A percentile compares a stretch with the other conserved stretches of the same genome.
phyloP scores from a whole-genome alignment of 2,113 vertebrate genomes.

The Labeo catla region DNA sequence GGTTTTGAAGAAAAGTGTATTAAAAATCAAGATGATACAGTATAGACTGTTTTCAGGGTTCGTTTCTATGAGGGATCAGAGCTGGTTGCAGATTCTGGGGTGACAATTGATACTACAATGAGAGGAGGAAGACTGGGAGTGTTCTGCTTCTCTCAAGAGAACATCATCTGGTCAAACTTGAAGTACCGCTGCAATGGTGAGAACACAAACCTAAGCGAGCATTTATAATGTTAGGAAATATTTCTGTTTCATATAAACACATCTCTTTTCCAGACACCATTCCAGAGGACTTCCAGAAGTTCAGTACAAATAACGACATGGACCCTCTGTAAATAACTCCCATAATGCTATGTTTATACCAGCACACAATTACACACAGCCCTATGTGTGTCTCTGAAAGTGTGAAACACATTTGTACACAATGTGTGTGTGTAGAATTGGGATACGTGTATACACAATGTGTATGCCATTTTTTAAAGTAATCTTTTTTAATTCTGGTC shows the following conservation, averaged over 20 bases:
- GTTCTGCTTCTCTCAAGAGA: constrained; percentile 99
- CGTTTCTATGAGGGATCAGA: constrained; percentile 95
- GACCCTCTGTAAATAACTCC: constrained; percentile 66
- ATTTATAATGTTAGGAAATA: background rate
- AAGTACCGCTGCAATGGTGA: constrained; percentile 98
- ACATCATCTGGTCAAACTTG: constrained; percentile 99
- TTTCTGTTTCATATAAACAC: background rate
- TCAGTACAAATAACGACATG: constrained; percentile 69
- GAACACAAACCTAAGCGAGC: background rate
- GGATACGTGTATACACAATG: constrained; percentile 51
- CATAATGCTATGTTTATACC: constrained; percentile 14
- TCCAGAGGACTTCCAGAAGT: constrained; percentile 80
- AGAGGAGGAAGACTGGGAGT: constrained; percentile 95
- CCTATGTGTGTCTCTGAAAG: constrained; percentile 23
- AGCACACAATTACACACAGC: constrained; percentile 38
- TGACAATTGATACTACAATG: constrained; percentile 98
- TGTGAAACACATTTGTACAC: constrained; percentile 46
- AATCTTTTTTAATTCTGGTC: constrained; percentile 4
- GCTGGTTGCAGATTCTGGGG: constrained; percentile 95
- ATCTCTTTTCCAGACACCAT: constrained; percentile 73
- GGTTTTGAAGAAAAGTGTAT: background rate
- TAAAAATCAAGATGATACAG: background rate
- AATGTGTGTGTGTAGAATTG: constrained; percentile 42
- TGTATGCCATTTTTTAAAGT: constrained; percentile 38
- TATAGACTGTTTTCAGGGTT: constrained; percentile 74